Evolutionary conservation across 2,888 invertebrate species (phyloP), one percentile per base, ranked within the genome.

Genomic region (Petrophora chlorosata): DNA sequence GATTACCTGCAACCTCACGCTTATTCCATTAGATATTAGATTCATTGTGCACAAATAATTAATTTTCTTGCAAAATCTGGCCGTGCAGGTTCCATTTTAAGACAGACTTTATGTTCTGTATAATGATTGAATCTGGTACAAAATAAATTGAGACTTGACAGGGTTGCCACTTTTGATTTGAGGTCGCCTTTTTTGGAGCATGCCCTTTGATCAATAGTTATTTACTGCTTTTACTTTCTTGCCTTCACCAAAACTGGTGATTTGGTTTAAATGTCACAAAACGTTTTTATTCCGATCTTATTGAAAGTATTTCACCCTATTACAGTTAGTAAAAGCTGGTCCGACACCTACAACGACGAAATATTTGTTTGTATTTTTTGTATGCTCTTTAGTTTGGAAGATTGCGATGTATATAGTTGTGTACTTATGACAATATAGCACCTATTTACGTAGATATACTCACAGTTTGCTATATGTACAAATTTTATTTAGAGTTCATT

Each of bases 121-220:
- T 29, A 28, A 35, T 39, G 39, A 44, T 50, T 25, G 32, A 16
- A 50, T 50, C 36, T 29, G 28, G 39, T 50, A 35, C 34, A 39
- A 40, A 44, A 49, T 49, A 49, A 49, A 49, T 43, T 43, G 33
- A 49, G 28, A 38, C 39, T 23, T 44, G 49, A 43, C 49, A 39
- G 43, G 34, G 39, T 29, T 44, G 39, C 34, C 39, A 43, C 16
- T 38, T 36, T 43, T 50, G 49, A 50, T 50, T 39, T 50, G 35
- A 50, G 49, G 49, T 39, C 49, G 43, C 43, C 39, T 25, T 50
- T 44, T 50, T 43, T 50, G 49, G 49, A 50, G 43, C 43, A 44
- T 44, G 49, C 49, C 49, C 49, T 50, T 50, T 50, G 38, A 44
- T 50, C 12, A 40, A 39, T 50, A 50, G 39, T 40, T 39, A 44